Evolutionary conservation across 2,113 vertebrate genomes (phyloP).

Genomic region (Pteronura brasiliensis): DNA sequence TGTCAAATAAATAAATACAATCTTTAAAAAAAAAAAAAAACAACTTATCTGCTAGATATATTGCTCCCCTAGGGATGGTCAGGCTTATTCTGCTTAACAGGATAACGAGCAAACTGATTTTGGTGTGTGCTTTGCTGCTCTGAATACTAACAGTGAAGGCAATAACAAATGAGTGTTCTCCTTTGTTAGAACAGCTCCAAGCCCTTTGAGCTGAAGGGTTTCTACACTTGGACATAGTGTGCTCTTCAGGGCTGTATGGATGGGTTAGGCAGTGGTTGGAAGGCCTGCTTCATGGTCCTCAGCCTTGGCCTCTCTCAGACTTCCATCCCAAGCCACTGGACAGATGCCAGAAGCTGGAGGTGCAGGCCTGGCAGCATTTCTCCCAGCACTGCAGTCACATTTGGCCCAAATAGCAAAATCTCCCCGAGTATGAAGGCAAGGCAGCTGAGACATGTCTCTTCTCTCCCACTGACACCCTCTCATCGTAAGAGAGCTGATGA

Average conservation of each 20-base stretch:
- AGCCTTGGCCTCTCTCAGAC: neutral
- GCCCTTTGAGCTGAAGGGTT: neutral
- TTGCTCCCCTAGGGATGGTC: neutral
- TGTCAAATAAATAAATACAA: too few species aligned
- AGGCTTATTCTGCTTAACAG: neutral
- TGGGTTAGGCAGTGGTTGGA: neutral
- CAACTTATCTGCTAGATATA: neutral
- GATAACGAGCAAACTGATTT: neutral
- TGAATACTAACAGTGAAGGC: neutral
- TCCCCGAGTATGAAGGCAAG: neutral
- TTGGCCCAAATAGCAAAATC: neutral
- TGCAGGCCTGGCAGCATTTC: neutral
- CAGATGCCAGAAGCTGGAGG: neutral
- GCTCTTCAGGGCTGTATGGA: neutral
- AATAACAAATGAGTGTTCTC: neutral
- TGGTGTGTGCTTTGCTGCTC: neutral
- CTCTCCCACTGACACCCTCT: too few species aligned
- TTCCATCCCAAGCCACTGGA: neutral
- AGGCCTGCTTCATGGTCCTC: neutral
- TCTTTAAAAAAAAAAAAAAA: neutral
- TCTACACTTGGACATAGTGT: neutral
- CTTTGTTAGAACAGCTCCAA: neutral
- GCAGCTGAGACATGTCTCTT: neutral
- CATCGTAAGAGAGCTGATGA: neutral
- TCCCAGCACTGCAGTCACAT: neutral